Percentiles rank a stretch among this genome's conserved stretches.
These are phyloP conservation scores for Papilio dardanus DNA, from an alignment of 1,140 invertebrate species.

Conservation along the genomic window DNA sequence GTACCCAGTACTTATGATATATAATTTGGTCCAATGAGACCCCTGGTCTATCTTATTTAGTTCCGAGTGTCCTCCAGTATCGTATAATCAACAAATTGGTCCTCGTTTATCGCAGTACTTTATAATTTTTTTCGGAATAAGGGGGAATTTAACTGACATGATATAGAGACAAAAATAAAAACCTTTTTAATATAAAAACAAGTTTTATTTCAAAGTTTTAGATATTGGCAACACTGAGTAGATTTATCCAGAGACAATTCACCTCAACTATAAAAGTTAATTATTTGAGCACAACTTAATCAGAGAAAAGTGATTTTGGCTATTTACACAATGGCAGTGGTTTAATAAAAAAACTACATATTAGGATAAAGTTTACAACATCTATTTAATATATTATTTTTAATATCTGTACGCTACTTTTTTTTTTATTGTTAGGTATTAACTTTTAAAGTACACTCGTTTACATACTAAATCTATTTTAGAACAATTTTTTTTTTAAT, in stretches of 20 bases:
- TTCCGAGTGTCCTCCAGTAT: no score
- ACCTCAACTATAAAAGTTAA: not conserved
- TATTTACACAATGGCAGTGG: conserved; percentile 1
- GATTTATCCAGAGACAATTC: not conserved
- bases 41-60: no score
- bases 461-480: not conserved
- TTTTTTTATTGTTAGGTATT: no score
- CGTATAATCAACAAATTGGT: no score
- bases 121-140: no score
- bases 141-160: no score
- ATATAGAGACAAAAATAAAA: no score
- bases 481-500: no score
- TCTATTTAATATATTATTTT: conserved; percentile 47
- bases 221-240: not conserved
- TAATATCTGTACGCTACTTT: not conserved
- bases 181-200: not conserved
- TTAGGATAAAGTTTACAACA: not conserved
- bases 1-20: no score
- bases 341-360: not conserved
- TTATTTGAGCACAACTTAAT: not conserved
- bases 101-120: no score
- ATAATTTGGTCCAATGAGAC: no score
- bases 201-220: not conserved
- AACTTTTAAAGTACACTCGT: not conserved
- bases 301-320: not conserved